Conservation (phyloP, 2,888 invertebrate genomes). For the Hermaeophaga mercurialis region DNA sequence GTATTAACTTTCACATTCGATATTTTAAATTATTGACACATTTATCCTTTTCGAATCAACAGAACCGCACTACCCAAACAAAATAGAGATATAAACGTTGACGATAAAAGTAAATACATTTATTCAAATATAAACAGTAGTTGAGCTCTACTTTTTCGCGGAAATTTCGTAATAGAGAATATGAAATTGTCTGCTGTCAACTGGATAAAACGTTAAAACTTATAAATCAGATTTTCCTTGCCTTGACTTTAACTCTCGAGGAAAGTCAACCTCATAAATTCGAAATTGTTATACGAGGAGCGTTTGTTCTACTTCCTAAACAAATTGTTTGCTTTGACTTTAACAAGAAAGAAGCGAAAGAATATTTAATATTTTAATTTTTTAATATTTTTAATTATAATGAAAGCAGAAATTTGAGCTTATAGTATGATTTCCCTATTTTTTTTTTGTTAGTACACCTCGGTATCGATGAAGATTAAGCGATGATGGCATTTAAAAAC, state of each 20-base stretch:
- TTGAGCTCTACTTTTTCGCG: conserved; percentile 22
- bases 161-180: conserved; percentile 38
- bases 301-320: not conserved
- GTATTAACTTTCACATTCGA: too few relatives aligned
- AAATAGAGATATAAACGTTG: conserved; percentile 2
- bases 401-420: too few relatives aligned
- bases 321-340: too few relatives aligned
- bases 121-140: conserved; percentile 33
- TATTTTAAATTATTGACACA: too few relatives aligned
- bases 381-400: too few relatives aligned
- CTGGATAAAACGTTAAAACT: conserved; percentile 43
- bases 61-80: conserved; percentile 5
- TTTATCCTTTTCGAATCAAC: not conserved
- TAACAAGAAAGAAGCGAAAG: too few relatives aligned
- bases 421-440: too few relatives aligned
- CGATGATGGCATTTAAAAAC: too few relatives aligned
- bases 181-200: conserved; percentile 39
- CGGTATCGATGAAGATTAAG: too few relatives aligned
- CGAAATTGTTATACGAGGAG: conserved; percentile 22
- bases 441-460: too few relatives aligned
- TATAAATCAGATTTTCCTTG: conserved; percentile 44
- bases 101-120: conserved; percentile 24
- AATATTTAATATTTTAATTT: too few relatives aligned
- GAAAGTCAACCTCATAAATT: conserved; percentile 41
- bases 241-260: conserved; percentile 39